Base-by-base conservation (phyloP, 1,140 invertebrate species). In the Heterodera carotae region DNA sequence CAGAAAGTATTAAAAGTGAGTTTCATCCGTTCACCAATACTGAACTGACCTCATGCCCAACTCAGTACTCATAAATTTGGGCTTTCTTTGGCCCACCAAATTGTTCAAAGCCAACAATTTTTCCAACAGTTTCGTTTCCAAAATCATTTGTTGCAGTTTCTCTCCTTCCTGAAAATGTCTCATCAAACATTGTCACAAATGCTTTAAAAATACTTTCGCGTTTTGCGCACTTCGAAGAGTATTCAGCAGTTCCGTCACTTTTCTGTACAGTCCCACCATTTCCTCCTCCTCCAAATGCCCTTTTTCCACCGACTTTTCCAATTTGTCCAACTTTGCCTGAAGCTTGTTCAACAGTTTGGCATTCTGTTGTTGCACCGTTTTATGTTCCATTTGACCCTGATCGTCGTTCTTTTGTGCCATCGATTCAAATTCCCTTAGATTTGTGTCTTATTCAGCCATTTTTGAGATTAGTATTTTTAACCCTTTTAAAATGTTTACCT, bases 391-490 rank as follows among this genome's bases (percentile, higher is more conserved):
- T 66, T 66, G n/a, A 4, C 29, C 3, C n/a, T 15, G 22, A 18
- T 29, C 33, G 27, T 66, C 22, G 62, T 43, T 12, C 39, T 43
- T 43, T 43, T 43, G 39, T 43, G 27, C 22, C 62, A 22, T 12
- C 62, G 33, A 29, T 66, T 66, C 62, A 6, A 66, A 66, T 66
- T 66, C 62, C 29, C 62, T 66, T 31, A 25, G 25, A 31, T 29
- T 66, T 66, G n/a, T 31, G 29, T 62, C 8, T 31, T 62, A n/a
- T n/a, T n/a, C n/a, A n/a, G n/a, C n/a, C n/a, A n/a, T 25, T 62
- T 62, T 62, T 25, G 59, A 8, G 0, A 43, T 8, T 43, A 8
- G 6, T 43, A 43, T 43, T 43, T 43, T 43, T 43, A 8, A 12
- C 2, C 0, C 12, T 43, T 43, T 2, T 12, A 6, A 43, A 43